Evolutionary conservation across 1,140 invertebrate genomes (phyloP), one percentile per base, ranked within the genome.

Genomic region (Drosophila pruinosa): DNA sequence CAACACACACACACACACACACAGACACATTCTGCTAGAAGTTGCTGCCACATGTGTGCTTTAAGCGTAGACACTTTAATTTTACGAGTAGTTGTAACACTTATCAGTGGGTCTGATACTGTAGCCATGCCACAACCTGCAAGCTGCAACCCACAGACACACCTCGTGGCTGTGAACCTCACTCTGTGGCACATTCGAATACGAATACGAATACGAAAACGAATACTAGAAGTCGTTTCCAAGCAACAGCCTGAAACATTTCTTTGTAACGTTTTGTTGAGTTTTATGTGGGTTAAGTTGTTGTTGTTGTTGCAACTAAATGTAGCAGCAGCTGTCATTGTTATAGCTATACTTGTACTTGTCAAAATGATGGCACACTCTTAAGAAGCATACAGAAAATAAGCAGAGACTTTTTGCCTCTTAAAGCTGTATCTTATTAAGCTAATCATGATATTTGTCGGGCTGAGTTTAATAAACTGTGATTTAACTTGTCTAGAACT

Each of bases 31-130:
- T 22, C n/a, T 2, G 7, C 38, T 43, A n/a, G n/a, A n/a, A n/a
- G n/a, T n/a, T n/a, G n/a, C n/a, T 48, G 7, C 45, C 12, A 54
- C 41, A 53, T 28, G 19, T 4, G 8, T 43, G 15, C 14, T n/a
- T 34, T 50, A 41, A 58, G 36, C 43, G 21, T n/a, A 65, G 71
- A 73, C 76, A 78, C 78, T 81, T 81, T 69, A 61, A 70, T 82
- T 80, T 54, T 19, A 61, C 54, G 62, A 65, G 52, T 67, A 65
- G 52, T 54, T 43, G 53, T 43, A 34, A 48, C 47, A 68, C 64
- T 68, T 64, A 77, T 83, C 80, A 75, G 62, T 58, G 41, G 53
- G 47, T 48, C 34, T 62, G 45, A 64, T 64, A 69, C 70, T 57
- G 63, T 38, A 45, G 28, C 31, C 48, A 26, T 22, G 14, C 45